A percentile compares a stretch with the other conserved stretches of the same genome.
Evolutionary conservation across 2,113 vertebrate species (phyloP).

Genomic region (Pithys albifrons): DNA sequence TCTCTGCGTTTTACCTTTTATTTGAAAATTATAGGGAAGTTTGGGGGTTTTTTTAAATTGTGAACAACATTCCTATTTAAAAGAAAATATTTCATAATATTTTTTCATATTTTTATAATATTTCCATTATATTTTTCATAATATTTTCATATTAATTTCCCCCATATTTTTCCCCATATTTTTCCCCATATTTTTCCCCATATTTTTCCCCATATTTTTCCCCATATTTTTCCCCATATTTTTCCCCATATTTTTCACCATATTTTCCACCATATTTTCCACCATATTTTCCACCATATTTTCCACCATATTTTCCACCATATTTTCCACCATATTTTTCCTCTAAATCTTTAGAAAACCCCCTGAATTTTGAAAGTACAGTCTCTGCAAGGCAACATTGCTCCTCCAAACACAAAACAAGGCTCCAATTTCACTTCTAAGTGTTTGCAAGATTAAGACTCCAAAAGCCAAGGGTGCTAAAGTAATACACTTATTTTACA

Average conservation of each 20-base stretch:
- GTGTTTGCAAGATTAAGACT: not conserved
- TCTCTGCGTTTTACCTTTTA: not conserved
- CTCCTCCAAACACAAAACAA: not conserved
- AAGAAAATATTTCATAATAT: not conserved
- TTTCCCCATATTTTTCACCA: too few species aligned
- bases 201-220: too few species aligned
- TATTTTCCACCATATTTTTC: too few species aligned
- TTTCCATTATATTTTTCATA: too few species aligned
- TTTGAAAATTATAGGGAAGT: not conserved
- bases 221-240: too few species aligned
- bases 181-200: too few species aligned
- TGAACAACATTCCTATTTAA: rapidly evolving
- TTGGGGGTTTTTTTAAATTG: not conserved
- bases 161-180: too few species aligned
- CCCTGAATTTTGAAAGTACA: not conserved
- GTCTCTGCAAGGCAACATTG: not conserved
- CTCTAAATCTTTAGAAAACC: not conserved
- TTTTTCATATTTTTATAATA: not conserved
- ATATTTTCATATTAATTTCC: too few species aligned
- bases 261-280: too few species aligned
- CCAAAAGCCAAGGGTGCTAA: not conserved
- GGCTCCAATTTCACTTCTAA: not conserved
- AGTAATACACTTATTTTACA: not conserved
- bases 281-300: too few species aligned
- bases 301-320: too few species aligned